Percentiles rank a stretch among this genome's conserved stretches.
Conservation (phyloP, 1,140 invertebrate species). For the Drosophila nigrodunni region DNA sequence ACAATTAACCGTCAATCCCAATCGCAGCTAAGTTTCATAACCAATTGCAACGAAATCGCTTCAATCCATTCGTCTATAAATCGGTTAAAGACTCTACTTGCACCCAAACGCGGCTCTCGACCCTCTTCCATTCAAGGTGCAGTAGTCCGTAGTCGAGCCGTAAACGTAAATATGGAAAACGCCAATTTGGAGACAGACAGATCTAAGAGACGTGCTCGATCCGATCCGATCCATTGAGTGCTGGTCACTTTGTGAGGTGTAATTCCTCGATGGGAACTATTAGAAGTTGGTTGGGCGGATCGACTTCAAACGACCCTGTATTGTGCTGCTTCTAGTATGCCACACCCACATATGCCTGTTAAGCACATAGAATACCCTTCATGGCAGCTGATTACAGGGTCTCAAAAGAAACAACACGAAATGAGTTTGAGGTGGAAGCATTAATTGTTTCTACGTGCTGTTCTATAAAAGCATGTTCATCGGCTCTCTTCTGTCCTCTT, state of each 20-base stretch:
- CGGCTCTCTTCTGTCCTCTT: not conserved
- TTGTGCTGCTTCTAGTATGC: too few relatives aligned
- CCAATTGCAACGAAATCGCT: conserved; percentile 55
- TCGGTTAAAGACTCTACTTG: conserved; percentile 19
- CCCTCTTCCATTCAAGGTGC: conserved; percentile 38
- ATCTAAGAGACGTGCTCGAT: conserved; percentile 49
- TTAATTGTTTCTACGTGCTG: conserved; percentile 75
- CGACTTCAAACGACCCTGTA: too few relatives aligned
- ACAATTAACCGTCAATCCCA: conserved; percentile 64
- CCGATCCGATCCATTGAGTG: conserved; percentile 65
- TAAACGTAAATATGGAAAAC: conserved; percentile 73
- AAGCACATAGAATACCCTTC: too few relatives aligned
- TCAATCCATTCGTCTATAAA: conserved; percentile 39
- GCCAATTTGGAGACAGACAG: conserved; percentile 32
- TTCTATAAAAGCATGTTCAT: conserved; percentile 68
- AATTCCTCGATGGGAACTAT: conserved; percentile 58
- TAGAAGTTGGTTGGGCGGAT: conserved; percentile 2
- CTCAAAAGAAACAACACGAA: not conserved
- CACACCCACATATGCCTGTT: too few relatives aligned
- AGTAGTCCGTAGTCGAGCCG: conserved; percentile 37
- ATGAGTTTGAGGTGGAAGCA: conserved; percentile 32
- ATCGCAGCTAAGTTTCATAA: conserved; percentile 58
- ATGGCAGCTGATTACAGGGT: too few relatives aligned
- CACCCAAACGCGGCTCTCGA: not conserved
- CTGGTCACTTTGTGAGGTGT: conserved; percentile 71